These are phyloP conservation scores for Apamea crenata DNA, from an alignment of 2,888 invertebrate species.

Conservation along the genomic window DNA sequence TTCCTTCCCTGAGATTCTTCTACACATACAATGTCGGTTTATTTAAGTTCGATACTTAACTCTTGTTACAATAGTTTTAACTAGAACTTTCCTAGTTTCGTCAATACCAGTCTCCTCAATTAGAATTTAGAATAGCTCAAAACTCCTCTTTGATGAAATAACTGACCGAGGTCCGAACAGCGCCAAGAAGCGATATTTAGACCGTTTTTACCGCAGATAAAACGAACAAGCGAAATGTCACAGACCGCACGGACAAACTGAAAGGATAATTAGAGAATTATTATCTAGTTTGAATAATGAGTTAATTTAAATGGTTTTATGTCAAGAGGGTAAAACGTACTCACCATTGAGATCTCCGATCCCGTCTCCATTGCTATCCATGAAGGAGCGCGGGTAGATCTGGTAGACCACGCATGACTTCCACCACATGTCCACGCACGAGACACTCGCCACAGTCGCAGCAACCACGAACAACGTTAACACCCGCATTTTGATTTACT, in stretches of 20 bases:
- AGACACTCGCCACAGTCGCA: conserved; percentile 25
- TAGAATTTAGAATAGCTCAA: neutral
- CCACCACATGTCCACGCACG: conserved; percentile 91
- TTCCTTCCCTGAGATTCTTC: neutral
- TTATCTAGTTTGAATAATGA: neutral
- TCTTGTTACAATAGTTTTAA: neutral
- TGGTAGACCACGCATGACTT: conserved; percentile 93
- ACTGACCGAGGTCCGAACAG: neutral
- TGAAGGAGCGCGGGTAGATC: conserved; percentile 94
- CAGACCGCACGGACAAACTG: neutral
- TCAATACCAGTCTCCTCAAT: neutral
- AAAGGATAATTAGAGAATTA: neutral
- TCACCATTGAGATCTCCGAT: conserved; percentile 93
- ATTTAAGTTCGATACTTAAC: neutral
- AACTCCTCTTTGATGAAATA: neutral
- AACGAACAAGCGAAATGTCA: neutral
- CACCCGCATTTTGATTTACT: conserved; percentile 40
- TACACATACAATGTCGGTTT: neutral
- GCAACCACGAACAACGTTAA: conserved; percentile 32
- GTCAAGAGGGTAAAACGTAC: conserved; percentile 1
- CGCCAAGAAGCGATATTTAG: neutral
- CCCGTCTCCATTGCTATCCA: conserved; percentile 94
- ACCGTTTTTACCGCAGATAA: neutral
- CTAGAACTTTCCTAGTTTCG: neutral
- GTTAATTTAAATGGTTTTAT: neutral